Evolutionary conservation across 1,140 invertebrate species (phyloP).

Genomic region (Brachionus manjavacas): DNA sequence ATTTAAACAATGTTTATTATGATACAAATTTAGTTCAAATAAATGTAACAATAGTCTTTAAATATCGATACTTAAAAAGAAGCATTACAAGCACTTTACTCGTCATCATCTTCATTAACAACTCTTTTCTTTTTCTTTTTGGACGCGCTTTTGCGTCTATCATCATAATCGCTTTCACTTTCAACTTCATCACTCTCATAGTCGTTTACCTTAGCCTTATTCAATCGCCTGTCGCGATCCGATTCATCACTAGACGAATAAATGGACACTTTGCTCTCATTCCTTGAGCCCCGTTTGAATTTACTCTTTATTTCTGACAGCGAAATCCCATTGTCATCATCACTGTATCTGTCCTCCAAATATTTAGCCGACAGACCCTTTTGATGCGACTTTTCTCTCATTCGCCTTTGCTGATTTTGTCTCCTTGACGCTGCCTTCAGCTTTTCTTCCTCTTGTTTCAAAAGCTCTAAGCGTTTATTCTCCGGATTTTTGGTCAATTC

Average conservation of each 20-base stretch:
- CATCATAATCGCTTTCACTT: constrained; percentile 16
- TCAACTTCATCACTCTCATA: constrained; percentile 23
- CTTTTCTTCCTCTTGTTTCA: constrained; percentile 41
- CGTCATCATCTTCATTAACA: constrained; percentile 28
- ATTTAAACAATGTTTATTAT: neutral
- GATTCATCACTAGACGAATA: constrained; percentile 13
- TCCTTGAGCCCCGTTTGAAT: constrained; percentile 13
- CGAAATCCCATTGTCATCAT: constrained; percentile 38
- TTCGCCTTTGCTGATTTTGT: constrained; percentile 36
- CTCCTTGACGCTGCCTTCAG: constrained; percentile 13
- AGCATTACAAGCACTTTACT: neutral
- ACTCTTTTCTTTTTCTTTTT: constrained; percentile 42
- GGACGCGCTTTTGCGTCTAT: neutral
- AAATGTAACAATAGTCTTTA: neutral
- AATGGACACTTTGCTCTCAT: constrained; percentile 23
- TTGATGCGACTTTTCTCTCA: constrained; percentile 29
- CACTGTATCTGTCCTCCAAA: constrained; percentile 35
- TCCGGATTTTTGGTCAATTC: neutral
- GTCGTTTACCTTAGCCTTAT: constrained; percentile 11
- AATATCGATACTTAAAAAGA: neutral
- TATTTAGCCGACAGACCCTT: constrained; percentile 26
- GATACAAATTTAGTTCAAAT: neutral
- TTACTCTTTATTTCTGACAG: constrained; percentile 31
- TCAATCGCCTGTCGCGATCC: constrained; percentile 24
- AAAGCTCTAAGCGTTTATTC: neutral